Evolutionary conservation across 2,113 vertebrate genomes (phyloP).

Genomic region (Rostratula benghalensis): DNA sequence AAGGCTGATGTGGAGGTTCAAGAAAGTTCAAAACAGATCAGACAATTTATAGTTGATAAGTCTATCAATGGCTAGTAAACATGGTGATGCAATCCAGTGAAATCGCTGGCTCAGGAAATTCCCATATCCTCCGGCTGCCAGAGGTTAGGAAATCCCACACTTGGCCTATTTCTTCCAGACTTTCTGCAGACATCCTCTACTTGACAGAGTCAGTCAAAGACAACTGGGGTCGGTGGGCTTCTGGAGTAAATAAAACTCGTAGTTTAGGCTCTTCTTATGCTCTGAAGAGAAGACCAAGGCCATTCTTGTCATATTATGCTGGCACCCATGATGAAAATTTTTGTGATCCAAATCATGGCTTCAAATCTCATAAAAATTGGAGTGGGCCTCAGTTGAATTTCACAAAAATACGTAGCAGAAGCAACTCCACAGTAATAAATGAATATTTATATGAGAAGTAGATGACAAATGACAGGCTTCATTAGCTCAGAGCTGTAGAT

Average conservation of each 20-base stretch:
- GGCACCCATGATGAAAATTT: not conserved
- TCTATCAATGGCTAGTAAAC: conserved; percentile 7
- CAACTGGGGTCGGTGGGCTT: not conserved
- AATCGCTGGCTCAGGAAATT: conserved; percentile 50
- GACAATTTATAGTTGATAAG: not conserved
- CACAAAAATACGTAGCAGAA: not conserved
- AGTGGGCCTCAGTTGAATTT: not conserved
- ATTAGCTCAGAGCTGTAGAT: not conserved
- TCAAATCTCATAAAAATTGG: not conserved
- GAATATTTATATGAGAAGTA: not conserved
- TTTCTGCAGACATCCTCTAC: not conserved
- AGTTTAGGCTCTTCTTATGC: not conserved
- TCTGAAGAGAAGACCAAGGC: not conserved
- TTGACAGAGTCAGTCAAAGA: not conserved
- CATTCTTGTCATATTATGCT: not conserved
- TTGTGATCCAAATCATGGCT: not conserved
- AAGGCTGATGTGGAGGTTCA: conserved; percentile 4
- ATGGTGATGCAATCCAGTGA: conserved; percentile 38
- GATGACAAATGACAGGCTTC: not conserved
- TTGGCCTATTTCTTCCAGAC: not conserved
- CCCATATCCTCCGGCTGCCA: not conserved
- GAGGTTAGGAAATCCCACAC: conserved; percentile 20
- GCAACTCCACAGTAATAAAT: not conserved
- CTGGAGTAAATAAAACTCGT: not conserved
- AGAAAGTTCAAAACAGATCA: not conserved